phyloP scores from a whole-genome alignment of 23 tunicate genomes.

The Corella eumyota region DNA sequence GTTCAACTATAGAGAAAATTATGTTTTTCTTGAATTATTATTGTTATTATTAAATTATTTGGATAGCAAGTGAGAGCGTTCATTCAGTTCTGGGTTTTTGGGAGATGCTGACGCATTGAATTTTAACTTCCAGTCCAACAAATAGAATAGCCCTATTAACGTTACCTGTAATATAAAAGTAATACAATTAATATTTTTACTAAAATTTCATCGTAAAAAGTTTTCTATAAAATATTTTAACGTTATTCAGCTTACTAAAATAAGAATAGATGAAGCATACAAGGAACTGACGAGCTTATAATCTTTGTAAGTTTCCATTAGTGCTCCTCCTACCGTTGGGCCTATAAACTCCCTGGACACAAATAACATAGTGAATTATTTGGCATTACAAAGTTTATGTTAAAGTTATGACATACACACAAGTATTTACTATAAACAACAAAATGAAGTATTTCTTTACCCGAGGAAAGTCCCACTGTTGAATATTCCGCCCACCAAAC shows the following conservation, averaged over 20 bases:
- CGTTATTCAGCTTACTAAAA: constrained; percentile 6
- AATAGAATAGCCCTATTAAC: too few species aligned
- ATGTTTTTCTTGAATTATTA: too few species aligned
- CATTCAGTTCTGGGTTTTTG: too few species aligned
- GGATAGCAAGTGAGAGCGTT: too few species aligned
- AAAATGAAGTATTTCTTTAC: too few species aligned
- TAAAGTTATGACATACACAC: not conserved
- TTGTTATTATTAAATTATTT: too few species aligned
- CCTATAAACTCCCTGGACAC: constrained; percentile 40
- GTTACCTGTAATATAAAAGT: too few species aligned
- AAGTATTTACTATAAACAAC: not conserved
- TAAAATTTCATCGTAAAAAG: too few species aligned
- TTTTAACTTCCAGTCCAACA: too few species aligned
- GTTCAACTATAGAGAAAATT: too few species aligned
- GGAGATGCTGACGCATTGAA: too few species aligned
- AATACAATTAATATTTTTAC: too few species aligned
- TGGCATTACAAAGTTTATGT: not conserved
- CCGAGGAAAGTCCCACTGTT: constrained; percentile 23
- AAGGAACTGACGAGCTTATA: constrained; percentile 14
- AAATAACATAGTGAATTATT: not conserved
- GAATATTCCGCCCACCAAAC: constrained; percentile 34
- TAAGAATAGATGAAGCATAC: constrained; percentile 9
- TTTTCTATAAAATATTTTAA: not conserved
- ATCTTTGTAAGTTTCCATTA: constrained; percentile 17
- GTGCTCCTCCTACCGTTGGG: constrained; percentile 33